A percentile compares a stretch with the other conserved stretches of the same genome.
These are phyloP conservation scores for Aleiodes testaceus DNA, from an alignment of 2,888 invertebrate species.

Conservation along the genomic window DNA sequence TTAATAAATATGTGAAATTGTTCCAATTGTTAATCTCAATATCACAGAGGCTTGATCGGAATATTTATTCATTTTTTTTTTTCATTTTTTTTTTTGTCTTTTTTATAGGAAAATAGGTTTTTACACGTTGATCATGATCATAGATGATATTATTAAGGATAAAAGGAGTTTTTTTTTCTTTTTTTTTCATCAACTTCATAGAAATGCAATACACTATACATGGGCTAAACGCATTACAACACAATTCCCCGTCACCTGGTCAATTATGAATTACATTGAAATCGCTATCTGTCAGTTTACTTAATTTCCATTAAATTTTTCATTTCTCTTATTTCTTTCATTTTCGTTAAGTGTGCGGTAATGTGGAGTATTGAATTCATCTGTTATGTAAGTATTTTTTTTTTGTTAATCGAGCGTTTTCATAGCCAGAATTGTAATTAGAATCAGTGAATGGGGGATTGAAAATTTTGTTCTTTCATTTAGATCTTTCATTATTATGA, in stretches of 20 bases:
- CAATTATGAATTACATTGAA: constrained; percentile 56
- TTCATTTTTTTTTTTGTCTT: constrained; percentile 49
- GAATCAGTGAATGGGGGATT: constrained; percentile 63
- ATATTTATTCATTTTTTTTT: constrained; percentile 58
- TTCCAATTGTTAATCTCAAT: constrained; percentile 69
- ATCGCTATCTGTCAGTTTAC: constrained; percentile 58
- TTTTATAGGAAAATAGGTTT: constrained; percentile 72
- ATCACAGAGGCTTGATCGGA: constrained; percentile 72
- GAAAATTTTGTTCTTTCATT: constrained; percentile 39
- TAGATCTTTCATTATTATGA: constrained; percentile 44
- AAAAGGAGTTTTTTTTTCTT: not conserved
- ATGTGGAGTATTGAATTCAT: constrained; percentile 67
- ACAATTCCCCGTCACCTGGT: constrained; percentile 68
- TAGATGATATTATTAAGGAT: constrained; percentile 52
- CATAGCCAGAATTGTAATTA: constrained; percentile 67
- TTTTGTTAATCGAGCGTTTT: constrained; percentile 61
- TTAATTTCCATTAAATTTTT: constrained; percentile 39
- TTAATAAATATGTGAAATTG: constrained; percentile 67
- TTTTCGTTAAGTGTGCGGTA: constrained; percentile 67
- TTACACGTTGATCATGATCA: constrained; percentile 68
- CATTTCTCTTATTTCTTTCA: constrained; percentile 19
- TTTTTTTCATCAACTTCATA: constrained; percentile 53
- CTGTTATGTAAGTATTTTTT: constrained; percentile 52
- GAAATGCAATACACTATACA: constrained; percentile 72
- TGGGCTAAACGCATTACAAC: constrained; percentile 72